A percentile compares a stretch with the other conserved stretches of the same genome.
These are phyloP conservation scores for Panagrolaimus sp. DNA, from an alignment of 1,140 invertebrate genomes.

Conservation along the genomic window DNA sequence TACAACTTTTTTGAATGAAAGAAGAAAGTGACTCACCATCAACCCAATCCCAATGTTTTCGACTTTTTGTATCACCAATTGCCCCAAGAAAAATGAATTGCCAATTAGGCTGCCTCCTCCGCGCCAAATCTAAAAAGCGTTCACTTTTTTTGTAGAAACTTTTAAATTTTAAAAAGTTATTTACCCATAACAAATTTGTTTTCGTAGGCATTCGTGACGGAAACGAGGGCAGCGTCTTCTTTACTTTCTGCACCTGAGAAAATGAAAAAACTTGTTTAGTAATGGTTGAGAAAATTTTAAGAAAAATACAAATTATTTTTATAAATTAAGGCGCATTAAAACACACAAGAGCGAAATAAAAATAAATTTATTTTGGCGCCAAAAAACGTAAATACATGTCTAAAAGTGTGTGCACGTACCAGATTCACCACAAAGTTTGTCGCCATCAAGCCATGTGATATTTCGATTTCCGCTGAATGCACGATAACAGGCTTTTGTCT, in stretches of 20 bases:
- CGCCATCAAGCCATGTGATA: slow-evolving; percentile 43
- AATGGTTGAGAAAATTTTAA: too few relatives aligned
- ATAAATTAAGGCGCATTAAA: background rate
- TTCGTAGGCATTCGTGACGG: slow-evolving; percentile 29
- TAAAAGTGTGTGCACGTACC: too few relatives aligned
- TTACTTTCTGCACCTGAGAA: slow-evolving; percentile 30
- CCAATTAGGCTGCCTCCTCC: slow-evolving; percentile 26
- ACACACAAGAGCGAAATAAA: background rate
- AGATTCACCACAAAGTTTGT: slow-evolving; percentile 34
- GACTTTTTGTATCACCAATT: slow-evolving; percentile 34
- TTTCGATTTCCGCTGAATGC: slow-evolving; percentile 21
- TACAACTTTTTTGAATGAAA: too few relatives aligned
- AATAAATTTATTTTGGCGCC: too few relatives aligned
- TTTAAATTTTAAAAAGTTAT: slow-evolving; percentile 11
- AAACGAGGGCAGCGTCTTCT: slow-evolving; percentile 36
- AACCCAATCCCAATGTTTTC: slow-evolving; percentile 43
- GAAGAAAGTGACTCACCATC: slow-evolving; percentile 32
- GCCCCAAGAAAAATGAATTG: slow-evolving; percentile 40
- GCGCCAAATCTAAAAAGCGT: slow-evolving; percentile 31
- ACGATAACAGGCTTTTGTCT: slow-evolving; percentile 36
- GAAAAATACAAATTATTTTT: too few relatives aligned
- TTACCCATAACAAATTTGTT: slow-evolving; percentile 40
- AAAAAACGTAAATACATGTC: slow-evolving; percentile 5
- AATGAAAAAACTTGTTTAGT: too few relatives aligned
- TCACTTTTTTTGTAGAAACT: background rate